phyloP scores from a whole-genome alignment of 1,140 invertebrate genomes.

The Pachyrhynchus sulphureomaculatus region DNA sequence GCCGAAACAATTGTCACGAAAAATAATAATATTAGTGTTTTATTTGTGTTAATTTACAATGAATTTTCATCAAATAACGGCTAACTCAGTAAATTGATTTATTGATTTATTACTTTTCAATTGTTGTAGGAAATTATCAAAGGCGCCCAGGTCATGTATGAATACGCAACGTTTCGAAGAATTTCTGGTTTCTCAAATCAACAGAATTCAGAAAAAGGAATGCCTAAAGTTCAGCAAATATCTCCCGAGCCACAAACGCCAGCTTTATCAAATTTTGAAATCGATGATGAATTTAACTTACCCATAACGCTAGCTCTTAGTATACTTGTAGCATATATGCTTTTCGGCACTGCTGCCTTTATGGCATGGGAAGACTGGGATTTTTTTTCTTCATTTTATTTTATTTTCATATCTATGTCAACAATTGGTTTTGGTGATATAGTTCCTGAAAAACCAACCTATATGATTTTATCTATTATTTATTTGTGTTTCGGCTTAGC shows the following conservation, averaged over 20 bases:
- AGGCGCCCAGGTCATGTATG: constrained; percentile 76
- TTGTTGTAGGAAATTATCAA: constrained; percentile 84
- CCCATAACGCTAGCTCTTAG: constrained; percentile 83
- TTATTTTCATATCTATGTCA: constrained; percentile 92
- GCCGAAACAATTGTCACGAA: too few relatives aligned
- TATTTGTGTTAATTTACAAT: too few relatives aligned
- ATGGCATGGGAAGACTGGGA: constrained; percentile 78
- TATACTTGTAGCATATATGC: constrained; percentile 81
- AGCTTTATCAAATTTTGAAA: constrained; percentile 64
- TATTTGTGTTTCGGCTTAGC: constrained; percentile 93
- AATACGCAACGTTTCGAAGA: constrained; percentile 70
- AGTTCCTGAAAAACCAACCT: constrained; percentile 84
- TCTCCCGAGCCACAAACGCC: constrained; percentile 65
- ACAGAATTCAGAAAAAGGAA: constrained; percentile 12
- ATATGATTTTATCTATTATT: constrained; percentile 89
- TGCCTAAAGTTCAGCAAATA: constrained; percentile 33
- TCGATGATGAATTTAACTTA: constrained; percentile 93
- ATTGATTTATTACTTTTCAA: too few relatives aligned
- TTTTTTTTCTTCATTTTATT: constrained; percentile 89
- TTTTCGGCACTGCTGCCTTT: constrained; percentile 79
- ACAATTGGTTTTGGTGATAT: constrained; percentile 92
- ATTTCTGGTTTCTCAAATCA: too few relatives aligned
- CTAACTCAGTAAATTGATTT: too few relatives aligned
- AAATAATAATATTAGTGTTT: too few relatives aligned
- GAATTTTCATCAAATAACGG: too few relatives aligned